These are phyloP conservation scores for Colletes collaris DNA, from an alignment of 2,888 invertebrate genomes.

Conservation along the genomic window DNA sequence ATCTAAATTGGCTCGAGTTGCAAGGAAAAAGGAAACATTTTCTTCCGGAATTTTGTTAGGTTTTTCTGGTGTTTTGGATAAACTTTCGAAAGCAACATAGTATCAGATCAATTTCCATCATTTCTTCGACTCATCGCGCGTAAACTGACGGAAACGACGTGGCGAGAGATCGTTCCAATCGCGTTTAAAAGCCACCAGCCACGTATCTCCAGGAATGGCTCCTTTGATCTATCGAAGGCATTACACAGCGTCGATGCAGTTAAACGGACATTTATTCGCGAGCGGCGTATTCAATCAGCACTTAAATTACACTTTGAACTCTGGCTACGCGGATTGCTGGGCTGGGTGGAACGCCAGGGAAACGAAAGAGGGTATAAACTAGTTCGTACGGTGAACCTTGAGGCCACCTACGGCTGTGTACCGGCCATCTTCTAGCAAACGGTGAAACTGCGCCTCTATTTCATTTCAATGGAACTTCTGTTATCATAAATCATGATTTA, in stretches of 20 bases:
- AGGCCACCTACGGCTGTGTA: conserved; percentile 40
- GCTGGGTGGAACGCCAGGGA: conserved; percentile 25
- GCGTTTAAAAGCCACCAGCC: neutral
- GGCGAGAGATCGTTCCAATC: neutral
- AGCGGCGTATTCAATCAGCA: conserved; percentile 25
- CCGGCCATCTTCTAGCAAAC: conserved; percentile 58
- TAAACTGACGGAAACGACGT: neutral
- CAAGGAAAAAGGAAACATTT: no score
- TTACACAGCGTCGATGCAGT: conserved; percentile 12
- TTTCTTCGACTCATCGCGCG: neutral
- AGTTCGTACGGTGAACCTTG: conserved; percentile 48
- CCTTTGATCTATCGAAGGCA: neutral
- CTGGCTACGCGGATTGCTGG: conserved; percentile 18
- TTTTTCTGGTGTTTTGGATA: neutral
- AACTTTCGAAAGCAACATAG: neutral
- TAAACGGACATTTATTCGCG: conserved; percentile 39
- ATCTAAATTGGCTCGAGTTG: no score
- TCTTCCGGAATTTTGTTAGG: neutral
- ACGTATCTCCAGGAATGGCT: neutral
- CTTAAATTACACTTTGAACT: conserved; percentile 45
- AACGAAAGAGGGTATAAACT: conserved; percentile 55
- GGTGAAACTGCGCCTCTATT: conserved; percentile 68
- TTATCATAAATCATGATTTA: conserved; percentile 73
- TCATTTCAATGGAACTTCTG: conserved; percentile 71
- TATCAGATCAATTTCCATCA: neutral